Evolutionary conservation across 2,113 vertebrate genomes (phyloP).

Genomic region (Madoqua kirkii): DNA sequence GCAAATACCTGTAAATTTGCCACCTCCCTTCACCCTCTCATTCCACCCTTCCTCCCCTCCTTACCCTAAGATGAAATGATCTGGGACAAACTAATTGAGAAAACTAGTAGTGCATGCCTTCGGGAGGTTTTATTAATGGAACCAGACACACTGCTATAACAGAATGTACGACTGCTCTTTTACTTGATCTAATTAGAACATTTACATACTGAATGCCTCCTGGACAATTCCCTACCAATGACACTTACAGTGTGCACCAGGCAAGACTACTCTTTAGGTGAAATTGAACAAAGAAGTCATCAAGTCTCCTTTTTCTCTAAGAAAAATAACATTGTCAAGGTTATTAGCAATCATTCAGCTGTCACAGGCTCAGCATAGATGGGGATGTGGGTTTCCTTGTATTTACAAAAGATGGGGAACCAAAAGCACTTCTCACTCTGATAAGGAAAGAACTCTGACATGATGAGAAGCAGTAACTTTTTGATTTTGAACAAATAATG

Average conservation of each 20-base stretch:
- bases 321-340: conserved; percentile 68
- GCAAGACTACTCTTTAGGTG: conserved; percentile 65
- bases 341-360: conserved; percentile 62
- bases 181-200: conserved; percentile 79
- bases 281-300: conserved; percentile 73
- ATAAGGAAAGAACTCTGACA: background rate
- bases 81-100: conserved; percentile 79
- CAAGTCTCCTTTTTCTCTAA: conserved; percentile 55
- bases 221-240: conserved; percentile 75
- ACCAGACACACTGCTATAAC: conserved; percentile 75
- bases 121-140: conserved; percentile 76
- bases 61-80: conserved; percentile 71
- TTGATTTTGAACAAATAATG: background rate
- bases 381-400: conserved; percentile 2
- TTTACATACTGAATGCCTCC: conserved; percentile 77
- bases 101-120: conserved; percentile 77
- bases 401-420: background rate
- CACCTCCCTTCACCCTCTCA: conserved; percentile 42
- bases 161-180: conserved; percentile 75
- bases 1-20: conserved; percentile 61
- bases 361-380: background rate
- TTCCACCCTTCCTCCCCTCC: conserved; percentile 47
- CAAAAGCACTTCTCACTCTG: background rate
- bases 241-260: conserved; percentile 60
- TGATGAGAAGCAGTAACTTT: background rate